Evolutionary conservation across 1,140 invertebrate species (phyloP), one percentile per base, ranked within the genome.

Genomic region (Euwallacea fornicatus): DNA sequence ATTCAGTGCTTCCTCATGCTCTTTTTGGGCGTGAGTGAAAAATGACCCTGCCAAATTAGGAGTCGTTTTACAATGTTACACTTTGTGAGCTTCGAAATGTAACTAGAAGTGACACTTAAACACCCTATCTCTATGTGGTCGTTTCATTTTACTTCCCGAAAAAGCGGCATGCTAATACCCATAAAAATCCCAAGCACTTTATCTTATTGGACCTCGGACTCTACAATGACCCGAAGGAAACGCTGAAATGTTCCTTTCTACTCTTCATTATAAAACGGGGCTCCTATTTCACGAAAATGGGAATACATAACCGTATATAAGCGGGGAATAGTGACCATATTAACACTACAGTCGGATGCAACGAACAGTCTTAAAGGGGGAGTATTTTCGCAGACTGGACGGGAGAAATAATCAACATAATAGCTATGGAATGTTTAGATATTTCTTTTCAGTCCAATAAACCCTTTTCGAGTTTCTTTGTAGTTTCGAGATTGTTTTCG

Each of bases 181-280:
- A 66, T 55, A 66, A 68, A 68, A 68, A 41, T 21, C 43, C 66
- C 55, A 44, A 59, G 74, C 77, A 77, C 74, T 77, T 76, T 77
- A 76, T 78, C 76, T 78, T 78, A 78, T 78, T 78, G 77, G 71
- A 66, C 69, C 75, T 76, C 67, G 73, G 72, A 75, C 74, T 76
- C 67, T 76, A 70, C 74, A 69, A 72, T 69, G 62, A 73, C 75
- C 74, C 33, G 73, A 71, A 73, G 62, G 67, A 74, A 76, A 75
- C 71, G 71, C 68, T 71, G 62, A 75, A 78, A 77, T 78, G 77
- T 76, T 73, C 72, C 73, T 77, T 76, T 77, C 73, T 75, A 77
- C 76, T 77, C 76, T 77, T 78, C 76, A 76, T 76, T 76, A 76
- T 76, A 76, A 76, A 76, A 76, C 69, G 68, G 64, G 68, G 67